Conservation (phyloP, 2,888 invertebrate species). For the Beris chalybata region DNA sequence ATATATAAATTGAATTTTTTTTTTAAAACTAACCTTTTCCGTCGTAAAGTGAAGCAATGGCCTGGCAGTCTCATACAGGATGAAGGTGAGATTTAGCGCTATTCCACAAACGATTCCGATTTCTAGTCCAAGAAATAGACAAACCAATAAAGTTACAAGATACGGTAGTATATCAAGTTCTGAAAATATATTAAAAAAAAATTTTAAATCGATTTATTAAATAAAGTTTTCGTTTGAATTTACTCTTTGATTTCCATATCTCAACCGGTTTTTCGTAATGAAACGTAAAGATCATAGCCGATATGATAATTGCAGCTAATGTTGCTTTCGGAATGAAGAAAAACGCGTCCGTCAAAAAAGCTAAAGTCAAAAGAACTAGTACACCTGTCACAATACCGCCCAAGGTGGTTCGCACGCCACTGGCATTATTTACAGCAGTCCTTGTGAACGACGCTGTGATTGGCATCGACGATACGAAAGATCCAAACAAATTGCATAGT, state of each 20-base stretch:
- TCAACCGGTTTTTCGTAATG: slow-evolving; percentile 69
- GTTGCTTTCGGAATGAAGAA: slow-evolving; percentile 84
- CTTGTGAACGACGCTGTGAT: slow-evolving; percentile 83
- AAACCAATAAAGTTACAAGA: slow-evolving; percentile 76
- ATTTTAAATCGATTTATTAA: neutral
- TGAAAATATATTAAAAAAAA: slow-evolving; percentile 50
- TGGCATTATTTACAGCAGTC: slow-evolving; percentile 88
- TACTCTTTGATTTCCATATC: slow-evolving; percentile 82
- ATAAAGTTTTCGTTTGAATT: slow-evolving; percentile 34
- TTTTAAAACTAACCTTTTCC: slow-evolving; percentile 10
- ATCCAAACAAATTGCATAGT: slow-evolving; percentile 75
- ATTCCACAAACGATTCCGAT: slow-evolving; percentile 85
- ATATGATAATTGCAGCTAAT: slow-evolving; percentile 83
- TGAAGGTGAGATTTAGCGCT: slow-evolving; percentile 75
- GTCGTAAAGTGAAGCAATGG: slow-evolving; percentile 67
- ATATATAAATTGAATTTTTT: neutral
- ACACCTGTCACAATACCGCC: slow-evolving; percentile 77
- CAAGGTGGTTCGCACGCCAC: slow-evolving; percentile 84
- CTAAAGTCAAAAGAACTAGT: slow-evolving; percentile 77
- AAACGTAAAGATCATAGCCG: slow-evolving; percentile 84
- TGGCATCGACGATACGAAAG: slow-evolving; percentile 85
- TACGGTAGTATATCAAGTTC: slow-evolving; percentile 86
- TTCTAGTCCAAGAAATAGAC: slow-evolving; percentile 80
- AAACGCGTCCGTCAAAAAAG: slow-evolving; percentile 77
- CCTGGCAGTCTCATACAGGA: slow-evolving; percentile 80